Evolutionary conservation across 1,140 invertebrate genomes (phyloP).

Genomic region (Cecropterus lyciades): DNA sequence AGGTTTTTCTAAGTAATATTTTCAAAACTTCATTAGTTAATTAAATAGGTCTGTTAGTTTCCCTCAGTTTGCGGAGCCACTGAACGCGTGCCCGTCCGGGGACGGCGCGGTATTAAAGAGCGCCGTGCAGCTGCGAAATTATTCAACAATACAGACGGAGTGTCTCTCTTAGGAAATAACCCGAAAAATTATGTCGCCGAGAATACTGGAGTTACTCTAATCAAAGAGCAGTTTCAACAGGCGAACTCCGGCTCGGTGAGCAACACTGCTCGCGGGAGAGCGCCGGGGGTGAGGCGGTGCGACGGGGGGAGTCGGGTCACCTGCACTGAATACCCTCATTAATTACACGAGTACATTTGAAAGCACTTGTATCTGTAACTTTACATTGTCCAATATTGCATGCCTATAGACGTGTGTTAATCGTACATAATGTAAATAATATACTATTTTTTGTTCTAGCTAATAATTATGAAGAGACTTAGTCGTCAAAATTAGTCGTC

Average conservation of each 20-base stretch:
- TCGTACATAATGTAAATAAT: no score
- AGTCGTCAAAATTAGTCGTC: no score
- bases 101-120: slow-evolving; percentile 1
- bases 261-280: slow-evolving; percentile 1
- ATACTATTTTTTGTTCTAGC: no score
- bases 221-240: slow-evolving; percentile 12
- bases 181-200: slow-evolving; percentile 15
- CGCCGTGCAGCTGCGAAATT: slow-evolving; percentile 9
- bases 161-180: slow-evolving; percentile 17
- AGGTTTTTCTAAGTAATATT: no score
- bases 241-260: neutral
- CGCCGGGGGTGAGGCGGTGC: no score
- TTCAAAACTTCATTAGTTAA: neutral
- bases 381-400: neutral
- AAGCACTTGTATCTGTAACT: neutral
- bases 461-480: no score
- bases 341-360: slow-evolving; percentile 2
- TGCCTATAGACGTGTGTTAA: no score
- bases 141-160: slow-evolving; percentile 16
- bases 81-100: neutral
- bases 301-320: neutral
- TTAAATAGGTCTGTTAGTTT: neutral
- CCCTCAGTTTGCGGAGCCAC: neutral
- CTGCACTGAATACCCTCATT: slow-evolving; percentile 1
- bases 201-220: slow-evolving; percentile 7